Evolutionary conservation across 2,888 invertebrate species (phyloP), one percentile per base, ranked within the genome.

Genomic region (Alitta virens): DNA sequence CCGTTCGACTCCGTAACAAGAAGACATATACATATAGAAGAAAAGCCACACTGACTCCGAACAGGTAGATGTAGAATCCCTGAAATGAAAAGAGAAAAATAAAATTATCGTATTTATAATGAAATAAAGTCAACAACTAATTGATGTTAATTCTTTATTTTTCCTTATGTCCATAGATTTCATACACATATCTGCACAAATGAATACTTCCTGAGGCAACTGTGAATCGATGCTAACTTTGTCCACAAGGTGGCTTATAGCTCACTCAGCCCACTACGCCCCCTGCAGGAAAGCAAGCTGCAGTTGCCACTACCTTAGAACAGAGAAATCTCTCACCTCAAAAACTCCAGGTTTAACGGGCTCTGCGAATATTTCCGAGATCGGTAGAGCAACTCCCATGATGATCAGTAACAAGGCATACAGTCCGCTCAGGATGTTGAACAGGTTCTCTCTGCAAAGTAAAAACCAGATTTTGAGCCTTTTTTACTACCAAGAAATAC

Each of bases 371-470:
- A 66, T 93, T 86, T 95, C 94, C 67, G 95, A 92, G 89, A 96
- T 90, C 57, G 95, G 95, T 83, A 96, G 93, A 18, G 94, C 93
- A 68, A 93, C 89, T 85, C 95, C 95, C 91, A 94, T 92, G 53
- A 95, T 94, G 49, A 95, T 93, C 73, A 96, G 84, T 57, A 95
- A 86, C 83, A 95, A 94, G 53, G 94, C 94, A 81, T 96, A 96
- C 27, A 96, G 86, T 0, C 94, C 94, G 67, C 95, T 95, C 70
- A 95, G 86, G 33, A 71, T 65, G 54, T 68, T 69, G 63, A 75
- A 74, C 24, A 78, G 60, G 46, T 69, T 71, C 59, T 74, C 74
- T 42, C 73, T 73, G 71, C 50, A 65, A 64, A 33, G 26, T 2
- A 21, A 46, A 57, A 46, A 46, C n/a, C 5, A 46, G 5, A 46